phyloP scores from a whole-genome alignment of 2,888 invertebrate genomes.

The Patella pellucida region DNA sequence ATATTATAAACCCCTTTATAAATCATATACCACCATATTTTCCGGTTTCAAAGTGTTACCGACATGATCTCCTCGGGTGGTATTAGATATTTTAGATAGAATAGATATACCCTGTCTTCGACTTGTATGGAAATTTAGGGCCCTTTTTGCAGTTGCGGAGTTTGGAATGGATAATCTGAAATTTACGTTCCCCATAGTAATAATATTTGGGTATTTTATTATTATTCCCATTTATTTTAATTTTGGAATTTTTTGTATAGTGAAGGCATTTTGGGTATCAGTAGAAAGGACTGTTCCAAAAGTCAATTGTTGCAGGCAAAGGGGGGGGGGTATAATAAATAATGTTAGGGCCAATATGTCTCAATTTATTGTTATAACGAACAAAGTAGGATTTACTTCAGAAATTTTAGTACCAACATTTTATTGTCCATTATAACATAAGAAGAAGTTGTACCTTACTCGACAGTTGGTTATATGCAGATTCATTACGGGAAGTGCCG shows the following conservation, averaged over 20 bases:
- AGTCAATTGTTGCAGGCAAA: neutral
- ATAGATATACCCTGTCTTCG: no score
- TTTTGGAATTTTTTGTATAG: neutral
- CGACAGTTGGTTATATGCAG: neutral
- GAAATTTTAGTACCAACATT: neutral
- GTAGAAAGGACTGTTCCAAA: neutral
- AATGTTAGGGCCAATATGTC: neutral
- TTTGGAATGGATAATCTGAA: neutral
- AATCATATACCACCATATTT: no score
- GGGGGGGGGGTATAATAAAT: neutral
- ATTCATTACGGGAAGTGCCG: neutral
- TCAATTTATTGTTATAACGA: neutral
- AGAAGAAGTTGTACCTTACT: neutral
- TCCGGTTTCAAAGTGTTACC: no score
- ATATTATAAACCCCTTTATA: no score
- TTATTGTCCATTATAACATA: neutral
- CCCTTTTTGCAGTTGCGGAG: neutral
- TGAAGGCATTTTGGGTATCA: neutral
- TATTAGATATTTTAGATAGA: no score
- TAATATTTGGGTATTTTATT: neutral
- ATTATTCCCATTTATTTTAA: neutral
- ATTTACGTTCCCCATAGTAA: neutral
- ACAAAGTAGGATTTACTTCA: neutral
- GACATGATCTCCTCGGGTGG: no score
- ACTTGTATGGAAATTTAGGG: no score